Base-by-base conservation (phyloP, 2,888 invertebrate genomes). In the Acleris literana region DNA sequence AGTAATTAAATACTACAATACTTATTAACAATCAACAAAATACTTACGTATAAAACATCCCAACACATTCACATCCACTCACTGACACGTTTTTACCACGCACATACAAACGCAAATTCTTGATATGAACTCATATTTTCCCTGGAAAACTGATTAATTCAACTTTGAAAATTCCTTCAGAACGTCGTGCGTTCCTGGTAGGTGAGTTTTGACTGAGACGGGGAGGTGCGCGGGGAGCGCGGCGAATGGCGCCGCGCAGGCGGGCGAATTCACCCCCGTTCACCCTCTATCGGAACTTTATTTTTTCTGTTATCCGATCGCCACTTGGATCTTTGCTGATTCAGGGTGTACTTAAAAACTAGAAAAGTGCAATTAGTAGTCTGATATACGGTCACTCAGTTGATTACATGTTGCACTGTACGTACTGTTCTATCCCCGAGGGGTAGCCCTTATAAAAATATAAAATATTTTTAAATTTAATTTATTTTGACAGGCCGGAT, bases 251-350 rank as follows among this genome's bases (percentile, higher is more conserved):
- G 66, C 66, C 66, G 66, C 66, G 66, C 66, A 66, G 66, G 66
- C 66, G 66, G 61, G 52, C 59, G 17, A 44, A 55, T 43, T 60
- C 29, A 53, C 61, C 66, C 61, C 57, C 52, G 52, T 62, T 61
- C 60, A 60, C 66, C 66, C 65, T 61, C 61, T 62, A 66, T 66
- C 46, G 61, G 61, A 66, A 62, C 66, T 66, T 66, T 62, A 60
- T 65, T 66, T 66, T 66, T 66, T 65, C 49, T 52, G 60, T 49
- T 62, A 58, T 64, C 61, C 56, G 56, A 66, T 66, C 61, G 61
- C 61, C 66, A 62, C 66, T 66, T 52, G 61, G 56, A 51, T 66
- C 66, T 66, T 57, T 46, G 61, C 66, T 66, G 66, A 66, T 62
- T 66, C 66, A 25, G 46, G 56, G 65, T 57, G 52, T 56, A 62